Evolutionary conservation across 2,888 invertebrate species (phyloP), one percentile per base, ranked within the genome.

Genomic region (Biston stratarius): DNA sequence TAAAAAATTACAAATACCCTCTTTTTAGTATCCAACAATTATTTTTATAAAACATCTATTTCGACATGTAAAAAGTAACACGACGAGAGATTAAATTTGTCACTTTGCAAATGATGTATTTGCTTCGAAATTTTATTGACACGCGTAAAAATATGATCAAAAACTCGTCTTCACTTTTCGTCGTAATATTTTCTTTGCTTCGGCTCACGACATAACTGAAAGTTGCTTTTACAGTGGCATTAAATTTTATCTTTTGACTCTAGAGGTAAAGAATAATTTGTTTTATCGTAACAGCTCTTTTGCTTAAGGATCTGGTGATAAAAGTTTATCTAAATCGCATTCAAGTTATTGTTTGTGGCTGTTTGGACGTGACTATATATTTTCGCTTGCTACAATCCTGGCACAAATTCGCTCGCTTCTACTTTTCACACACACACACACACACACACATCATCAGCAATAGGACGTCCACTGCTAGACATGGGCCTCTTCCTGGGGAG

Each of bases 101-200:
- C 49, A 60, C 48, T 57, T 56, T 11, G 40, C 34, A 48, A 55
- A 64, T 60, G 60, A 60, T 48, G 55, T 55, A 51, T 61, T 62
- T 52, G 56, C 47, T 1, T 3, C 14, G 44, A 63, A 38, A 64
- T 64, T 64, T 64, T 68, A 68, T 64, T 68, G 67, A 60, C 64
- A 38, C 52, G 11, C 33, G 36, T 48, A 48, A 67, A 57, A 64
- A 60, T 56, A 59, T 57, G 67, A 47, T 40, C 52, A 62, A 42
- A 61, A 47, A 59, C 44, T 40, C 55, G 49, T 67, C 60, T 63
- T 67, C 67, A 63, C 62, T 60, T 63, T 63, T 61, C 60, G 33
- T 15, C 48, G 10, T 34, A 40, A 49, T 44, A 49, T 65, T 59
- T 49, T 57, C 49, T 64, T 24, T 45, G 52, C 38, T 56, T 49